These are phyloP conservation scores for Stenolophus ochropezus DNA, from an alignment of 2,888 invertebrate genomes.

Conservation along the genomic window DNA sequence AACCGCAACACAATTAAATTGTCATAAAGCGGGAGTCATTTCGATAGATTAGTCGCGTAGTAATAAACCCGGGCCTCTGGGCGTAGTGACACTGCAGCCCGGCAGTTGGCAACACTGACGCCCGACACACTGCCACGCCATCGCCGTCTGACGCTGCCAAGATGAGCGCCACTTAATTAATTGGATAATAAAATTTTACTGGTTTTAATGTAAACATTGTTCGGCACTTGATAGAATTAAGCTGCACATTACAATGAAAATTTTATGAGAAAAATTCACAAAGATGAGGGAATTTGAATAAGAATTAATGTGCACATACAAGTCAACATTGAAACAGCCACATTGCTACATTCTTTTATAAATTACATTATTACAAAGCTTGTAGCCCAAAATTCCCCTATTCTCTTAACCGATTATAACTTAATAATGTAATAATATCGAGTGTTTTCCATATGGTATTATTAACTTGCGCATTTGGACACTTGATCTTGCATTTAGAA, in stretches of 20 bases:
- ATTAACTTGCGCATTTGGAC: too few relatives aligned
- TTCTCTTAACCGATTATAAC: too few relatives aligned
- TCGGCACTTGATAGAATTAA: constrained; percentile 27
- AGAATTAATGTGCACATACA: neutral
- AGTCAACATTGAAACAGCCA: neutral
- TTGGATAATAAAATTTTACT: constrained; percentile 44
- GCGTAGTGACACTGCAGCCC: constrained; percentile 32
- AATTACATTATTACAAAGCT: too few relatives aligned
- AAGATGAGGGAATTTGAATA: neutral
- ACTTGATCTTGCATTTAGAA: too few relatives aligned
- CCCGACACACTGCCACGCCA: neutral
- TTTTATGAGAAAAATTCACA: constrained; percentile 7
- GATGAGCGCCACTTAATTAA: constrained; percentile 44
- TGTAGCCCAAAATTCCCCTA: too few relatives aligned
- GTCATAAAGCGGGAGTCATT: constrained; percentile 31
- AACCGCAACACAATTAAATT: constrained; percentile 39
- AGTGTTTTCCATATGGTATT: too few relatives aligned
- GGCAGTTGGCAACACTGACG: constrained; percentile 20
- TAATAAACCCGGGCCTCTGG: constrained; percentile 24
- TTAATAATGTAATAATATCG: too few relatives aligned
- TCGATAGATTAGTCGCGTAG: constrained; percentile 26
- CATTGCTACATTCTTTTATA: too few relatives aligned
- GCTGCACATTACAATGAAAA: neutral
- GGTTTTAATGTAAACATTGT: constrained; percentile 35
- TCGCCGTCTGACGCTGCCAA: neutral